Evolutionary conservation across 2,888 invertebrate species (phyloP).

Genomic region (Bellardia pandia): DNA sequence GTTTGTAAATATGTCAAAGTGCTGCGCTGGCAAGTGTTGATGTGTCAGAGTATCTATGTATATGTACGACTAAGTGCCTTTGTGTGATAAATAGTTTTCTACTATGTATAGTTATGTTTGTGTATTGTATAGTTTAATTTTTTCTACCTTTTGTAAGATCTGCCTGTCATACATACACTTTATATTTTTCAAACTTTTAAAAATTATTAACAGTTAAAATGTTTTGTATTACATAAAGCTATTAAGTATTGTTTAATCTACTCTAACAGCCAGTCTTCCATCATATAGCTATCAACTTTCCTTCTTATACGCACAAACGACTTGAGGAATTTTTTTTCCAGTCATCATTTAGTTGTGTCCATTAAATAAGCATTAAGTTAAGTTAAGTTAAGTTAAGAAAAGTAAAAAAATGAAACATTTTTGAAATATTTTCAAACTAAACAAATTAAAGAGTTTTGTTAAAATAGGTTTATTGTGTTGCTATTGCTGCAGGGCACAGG

Average conservation of each 20-base stretch:
- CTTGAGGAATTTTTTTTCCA: slow-evolving; percentile 4
- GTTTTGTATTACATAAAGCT: slow-evolving; percentile 36
- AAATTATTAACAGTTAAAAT: slow-evolving; percentile 32
- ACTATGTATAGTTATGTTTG: neutral
- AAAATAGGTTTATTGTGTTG: neutral
- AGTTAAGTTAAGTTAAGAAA: too few species aligned
- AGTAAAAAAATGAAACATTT: slow-evolving; percentile 19
- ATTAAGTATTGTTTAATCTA: slow-evolving; percentile 43
- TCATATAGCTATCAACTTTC: neutral
- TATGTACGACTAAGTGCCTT: neutral
- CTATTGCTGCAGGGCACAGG: neutral
- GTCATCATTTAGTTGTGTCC: slow-evolving; percentile 28
- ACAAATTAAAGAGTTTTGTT: neutral
- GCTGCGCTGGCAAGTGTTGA: slow-evolving; percentile 10
- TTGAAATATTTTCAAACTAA: slow-evolving; percentile 24
- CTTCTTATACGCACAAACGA: neutral
- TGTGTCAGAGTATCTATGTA: neutral
- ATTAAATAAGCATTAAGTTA: slow-evolving; percentile 17
- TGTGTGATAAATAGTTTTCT: slow-evolving; percentile 45
- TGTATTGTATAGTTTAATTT: neutral
- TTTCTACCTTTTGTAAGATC: slow-evolving; percentile 5
- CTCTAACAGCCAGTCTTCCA: neutral
- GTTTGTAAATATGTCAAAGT: slow-evolving; percentile 48
- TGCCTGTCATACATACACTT: neutral
- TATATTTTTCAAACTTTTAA: neutral